Evolutionary conservation across 2,797 vertebrate genomes (phyloP), one percentile per base, ranked within the genome.

Genomic region (Kryptopterus vitreolus): DNA sequence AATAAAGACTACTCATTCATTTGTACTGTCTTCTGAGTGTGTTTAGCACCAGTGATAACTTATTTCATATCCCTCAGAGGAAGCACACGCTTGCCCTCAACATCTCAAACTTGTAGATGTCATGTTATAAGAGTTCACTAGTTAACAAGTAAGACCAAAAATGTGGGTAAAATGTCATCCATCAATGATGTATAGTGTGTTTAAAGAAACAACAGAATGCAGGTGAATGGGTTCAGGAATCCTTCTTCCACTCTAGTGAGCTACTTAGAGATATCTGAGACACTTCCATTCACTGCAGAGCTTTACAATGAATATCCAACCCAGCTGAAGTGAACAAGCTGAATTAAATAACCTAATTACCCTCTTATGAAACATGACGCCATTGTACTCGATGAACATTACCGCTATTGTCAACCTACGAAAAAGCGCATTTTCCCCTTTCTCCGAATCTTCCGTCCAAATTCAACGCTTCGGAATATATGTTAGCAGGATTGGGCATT

Each of bases 401-500:
- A 55, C 7, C 11, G 9, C 26, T 65, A 3, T 18, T 35, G 26
- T 66, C 66, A 46, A 20, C 15, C 53, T 57, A 57, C 10, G 2
- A 68, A 38, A 16, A 29, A 16, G n/a, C 26, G 26, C 38, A 48
- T 24, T 68, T 74, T 84, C 57, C 22, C 10, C 69, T 55, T n/a
- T n/a, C 43, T 81, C 13, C 46, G 59, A 71, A 76, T 72, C 24
- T 62, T 66, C 35, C 33, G 55, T 5, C 46, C 48, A 16, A 35
- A 31, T 76, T 57, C 4, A 53, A 59, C 74, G 38, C 70, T 82
- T n/a, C 76, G 69, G 70, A 69, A 57, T 63, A 57, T 16, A 76
- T 77, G 77, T 76, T 82, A 72, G 77, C 18, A 38, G 73, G 62
- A 82, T 84, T 78, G 50, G 71, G 48, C 22, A 35, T 58, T 86